Base-by-base conservation (phyloP, 2,113 vertebrate genomes). In the Megalops atlanticus region DNA sequence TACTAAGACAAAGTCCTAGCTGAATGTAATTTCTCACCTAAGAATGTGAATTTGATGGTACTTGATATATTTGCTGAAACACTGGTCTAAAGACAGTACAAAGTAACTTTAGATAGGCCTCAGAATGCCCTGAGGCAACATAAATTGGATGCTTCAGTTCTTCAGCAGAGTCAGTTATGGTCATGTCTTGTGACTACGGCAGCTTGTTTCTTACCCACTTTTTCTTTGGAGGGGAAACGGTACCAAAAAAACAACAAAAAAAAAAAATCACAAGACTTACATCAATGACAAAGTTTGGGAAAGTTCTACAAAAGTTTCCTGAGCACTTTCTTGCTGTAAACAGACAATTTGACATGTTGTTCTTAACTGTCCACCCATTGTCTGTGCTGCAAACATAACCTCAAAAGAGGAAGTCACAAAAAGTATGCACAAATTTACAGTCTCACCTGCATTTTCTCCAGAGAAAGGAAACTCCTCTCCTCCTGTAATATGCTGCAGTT, bases 101-200 rank as follows among this genome's bases (percentile, higher is more conserved):
- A 86, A 90, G 80, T 82, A 47, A 86, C 79, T 69, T 54, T 31
- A 74, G 38, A 84, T 47, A 39, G 68, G 77, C 84, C 85, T 86
- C 79, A 27, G 85, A 86, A 74, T 31, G 24, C 82, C 82, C n/a
- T n/a, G 31, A 79, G 74, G 79, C 7, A 79, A 79, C 82, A 39
- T 21, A 38, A 77, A 75, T 10, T 58, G n/a, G 72, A 75, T 73
- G 77, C 76, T 80, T 80, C 7, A 77, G 41, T 82, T 84, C 80
- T 40, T 49, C 73, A 84, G 87, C 74, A 90, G 86, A 85, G 77
- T 39, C 81, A 78, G n/a, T 43, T 84, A 88, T 88, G 86, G 84
- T 87, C 82, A 78, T 54, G 85, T 88, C 89, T 90, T 90, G 89
- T 93, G 93, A 92, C 84, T 82, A 85, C 85, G 83, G 70, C 74